Conservation (phyloP, 1,140 invertebrate genomes). For the Micrasema minimum region DNA sequence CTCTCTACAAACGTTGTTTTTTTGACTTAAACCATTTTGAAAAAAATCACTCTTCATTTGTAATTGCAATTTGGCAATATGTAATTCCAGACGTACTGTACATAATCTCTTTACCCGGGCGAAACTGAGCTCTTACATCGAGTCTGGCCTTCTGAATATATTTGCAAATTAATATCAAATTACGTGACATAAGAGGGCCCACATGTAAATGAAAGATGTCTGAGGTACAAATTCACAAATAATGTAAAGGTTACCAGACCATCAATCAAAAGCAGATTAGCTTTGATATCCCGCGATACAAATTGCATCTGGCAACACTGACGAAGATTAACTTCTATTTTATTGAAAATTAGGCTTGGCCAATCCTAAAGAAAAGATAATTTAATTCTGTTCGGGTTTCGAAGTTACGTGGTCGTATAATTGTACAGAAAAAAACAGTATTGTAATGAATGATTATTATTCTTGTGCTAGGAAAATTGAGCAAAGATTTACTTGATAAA, state of each 20-base stretch:
- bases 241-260: background rate
- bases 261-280: conserved; percentile 18
- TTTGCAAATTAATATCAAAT: conserved; percentile 14
- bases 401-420: too few species aligned
- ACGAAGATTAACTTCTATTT: conserved; percentile 5
- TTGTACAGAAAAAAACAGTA: too few species aligned
- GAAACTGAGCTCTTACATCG: conserved; percentile 11
- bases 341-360: background rate
- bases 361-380: background rate
- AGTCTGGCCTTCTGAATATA: conserved; percentile 22
- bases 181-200: conserved; percentile 26
- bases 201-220: background rate
- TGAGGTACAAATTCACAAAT: background rate
- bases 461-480: too few species aligned
- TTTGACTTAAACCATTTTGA: too few species aligned
- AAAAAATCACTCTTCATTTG: too few species aligned
- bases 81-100: conserved; percentile 34
- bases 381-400: conserved; percentile 1
- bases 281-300: background rate
- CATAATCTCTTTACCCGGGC: conserved; percentile 20
- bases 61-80: conserved; percentile 35
- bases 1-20: too few species aligned
- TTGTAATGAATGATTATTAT: too few species aligned
- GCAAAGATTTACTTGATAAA: too few species aligned
- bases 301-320: background rate